Percentiles rank a stretch among this genome's conserved stretches.
Evolutionary conservation across 2,888 invertebrate species (phyloP).

Genomic region (Crematogaster levior): DNA sequence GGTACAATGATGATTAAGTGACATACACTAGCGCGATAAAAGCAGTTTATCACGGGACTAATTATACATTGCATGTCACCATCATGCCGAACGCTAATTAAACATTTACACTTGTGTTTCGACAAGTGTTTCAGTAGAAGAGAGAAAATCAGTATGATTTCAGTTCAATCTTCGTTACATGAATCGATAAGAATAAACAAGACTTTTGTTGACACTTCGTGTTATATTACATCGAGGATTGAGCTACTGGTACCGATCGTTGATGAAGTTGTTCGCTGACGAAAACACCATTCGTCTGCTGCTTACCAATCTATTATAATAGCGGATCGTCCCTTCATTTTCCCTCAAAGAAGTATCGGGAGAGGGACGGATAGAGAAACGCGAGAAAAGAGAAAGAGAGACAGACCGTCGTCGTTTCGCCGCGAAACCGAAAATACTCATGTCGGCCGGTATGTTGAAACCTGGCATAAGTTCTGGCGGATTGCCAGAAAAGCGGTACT

Average conservation of each 20-base stretch:
- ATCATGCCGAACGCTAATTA: conserved; percentile 16
- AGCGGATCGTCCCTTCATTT: conserved; percentile 15
- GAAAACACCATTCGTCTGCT: conserved; percentile 18
- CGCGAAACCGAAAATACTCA: conserved; percentile 85
- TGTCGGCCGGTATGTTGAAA: conserved; percentile 84
- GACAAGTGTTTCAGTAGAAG: neutral
- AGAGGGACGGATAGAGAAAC: neutral
- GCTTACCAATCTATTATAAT: neutral
- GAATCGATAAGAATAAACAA: conserved; percentile 20
- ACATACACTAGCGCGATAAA: conserved; percentile 19
- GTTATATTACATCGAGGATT: neutral
- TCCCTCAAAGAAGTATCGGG: neutral
- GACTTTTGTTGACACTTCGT: too few relatives aligned
- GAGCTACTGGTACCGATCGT: neutral
- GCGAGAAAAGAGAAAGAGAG: neutral
- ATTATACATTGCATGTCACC: conserved; percentile 4
- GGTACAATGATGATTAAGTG: conserved; percentile 55
- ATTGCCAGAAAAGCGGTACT: conserved; percentile 78
- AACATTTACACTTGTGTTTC: conserved; percentile 34
- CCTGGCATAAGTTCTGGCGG: conserved; percentile 84
- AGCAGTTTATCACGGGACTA: conserved; percentile 6
- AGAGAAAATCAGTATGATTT: conserved; percentile 9
- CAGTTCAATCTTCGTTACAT: neutral
- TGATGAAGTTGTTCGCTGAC: neutral
- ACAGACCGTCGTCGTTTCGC: conserved; percentile 67